These are phyloP conservation scores for Epiblema foenella DNA, from an alignment of 2,888 invertebrate genomes.

Conservation along the genomic window DNA sequence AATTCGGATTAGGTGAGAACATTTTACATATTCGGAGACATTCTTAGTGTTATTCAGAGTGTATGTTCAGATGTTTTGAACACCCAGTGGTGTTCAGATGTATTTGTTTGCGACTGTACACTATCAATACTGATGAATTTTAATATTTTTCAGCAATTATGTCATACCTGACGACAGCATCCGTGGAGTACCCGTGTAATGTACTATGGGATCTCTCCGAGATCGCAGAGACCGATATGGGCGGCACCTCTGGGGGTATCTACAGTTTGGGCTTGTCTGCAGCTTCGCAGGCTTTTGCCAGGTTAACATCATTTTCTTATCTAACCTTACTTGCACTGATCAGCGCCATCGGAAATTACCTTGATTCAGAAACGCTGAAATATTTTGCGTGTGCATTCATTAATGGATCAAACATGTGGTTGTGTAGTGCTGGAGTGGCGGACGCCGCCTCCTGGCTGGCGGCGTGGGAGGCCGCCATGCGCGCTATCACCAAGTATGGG, in stretches of 20 bases:
- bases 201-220: constrained; percentile 82
- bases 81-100: background rate
- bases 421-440: constrained; percentile 58
- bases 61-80: no score
- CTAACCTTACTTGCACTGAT: no score
- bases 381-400: background rate
- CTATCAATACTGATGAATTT: background rate
- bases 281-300: constrained; percentile 80
- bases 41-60: background rate
- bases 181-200: constrained; percentile 69
- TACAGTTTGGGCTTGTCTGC: constrained; percentile 91
- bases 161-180: constrained; percentile 62
- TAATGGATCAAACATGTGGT: background rate
- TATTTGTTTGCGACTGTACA: no score
- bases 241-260: constrained; percentile 92
- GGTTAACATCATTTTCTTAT: constrained; percentile 42
- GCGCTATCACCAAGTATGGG: constrained; percentile 88
- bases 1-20: constrained; percentile 82
- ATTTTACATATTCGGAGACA: background rate
- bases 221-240: constrained; percentile 89
- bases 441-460: constrained; percentile 76
- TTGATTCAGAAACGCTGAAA: no score
- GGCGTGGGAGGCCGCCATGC: constrained; percentile 83
- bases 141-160: constrained; percentile 60
- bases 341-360: no score